Conservation (phyloP, 2,888 invertebrate genomes). For the Rhamphomyia laevipes region DNA sequence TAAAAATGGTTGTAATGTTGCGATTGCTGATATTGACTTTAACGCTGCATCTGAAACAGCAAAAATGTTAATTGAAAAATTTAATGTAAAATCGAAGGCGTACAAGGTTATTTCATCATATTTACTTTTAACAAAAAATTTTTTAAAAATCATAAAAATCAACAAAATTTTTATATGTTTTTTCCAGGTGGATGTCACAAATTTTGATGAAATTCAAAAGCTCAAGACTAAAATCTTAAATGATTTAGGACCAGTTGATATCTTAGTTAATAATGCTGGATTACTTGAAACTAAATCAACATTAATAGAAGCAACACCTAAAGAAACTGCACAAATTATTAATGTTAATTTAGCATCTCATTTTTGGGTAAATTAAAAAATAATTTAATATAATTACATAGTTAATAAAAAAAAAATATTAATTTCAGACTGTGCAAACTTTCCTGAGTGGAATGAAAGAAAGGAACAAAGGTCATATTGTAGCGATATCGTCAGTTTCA, state of each 20-base stretch:
- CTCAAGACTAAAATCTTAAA: constrained; percentile 32
- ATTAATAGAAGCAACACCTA: constrained; percentile 26
- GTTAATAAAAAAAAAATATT: too few relatives aligned
- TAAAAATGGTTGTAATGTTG: constrained; percentile 35
- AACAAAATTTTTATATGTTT: background rate
- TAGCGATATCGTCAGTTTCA: constrained; percentile 37
- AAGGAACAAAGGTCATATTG: constrained; percentile 36
- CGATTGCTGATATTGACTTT: constrained; percentile 36
- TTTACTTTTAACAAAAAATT: too few relatives aligned
- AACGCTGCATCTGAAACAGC: constrained; percentile 33
- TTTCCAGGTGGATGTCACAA: constrained; percentile 33
- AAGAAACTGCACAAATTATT: constrained; percentile 36
- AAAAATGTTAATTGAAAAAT: constrained; percentile 29
- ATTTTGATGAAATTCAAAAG: constrained; percentile 29
- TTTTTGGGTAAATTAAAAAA: constrained; percentile 30
- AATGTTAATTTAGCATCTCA: constrained; percentile 39
- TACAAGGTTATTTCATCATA: constrained; percentile 32
- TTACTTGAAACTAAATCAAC: constrained; percentile 29
- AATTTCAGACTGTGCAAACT: constrained; percentile 33
- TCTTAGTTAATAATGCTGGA: constrained; percentile 40
- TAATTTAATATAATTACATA: too few relatives aligned
- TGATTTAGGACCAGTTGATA: constrained; percentile 37
- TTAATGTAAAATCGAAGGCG: constrained; percentile 29
- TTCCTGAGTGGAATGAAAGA: constrained; percentile 38
- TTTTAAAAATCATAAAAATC: background rate